phyloP scores from a whole-genome alignment of 2,797 vertebrate genomes.

The Paramormyrops hopkinsi region DNA sequence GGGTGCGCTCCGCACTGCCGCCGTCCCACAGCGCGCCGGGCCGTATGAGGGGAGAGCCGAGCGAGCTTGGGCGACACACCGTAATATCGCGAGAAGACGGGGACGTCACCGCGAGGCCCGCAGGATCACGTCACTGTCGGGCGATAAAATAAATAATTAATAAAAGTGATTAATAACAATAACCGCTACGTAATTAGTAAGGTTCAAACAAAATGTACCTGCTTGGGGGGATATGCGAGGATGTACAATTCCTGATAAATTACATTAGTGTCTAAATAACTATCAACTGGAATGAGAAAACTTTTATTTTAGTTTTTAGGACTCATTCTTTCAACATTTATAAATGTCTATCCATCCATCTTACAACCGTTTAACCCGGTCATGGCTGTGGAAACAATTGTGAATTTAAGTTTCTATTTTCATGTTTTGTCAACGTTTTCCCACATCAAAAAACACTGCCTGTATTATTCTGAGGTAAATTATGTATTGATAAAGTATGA shows the following conservation, averaged over 20 bases:
- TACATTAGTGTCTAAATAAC: neutral
- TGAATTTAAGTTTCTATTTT: neutral
- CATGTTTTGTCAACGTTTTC: neutral
- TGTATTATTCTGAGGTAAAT: neutral
- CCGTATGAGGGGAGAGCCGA: slow-evolving; percentile 20
- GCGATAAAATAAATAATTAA: slow-evolving; percentile 31
- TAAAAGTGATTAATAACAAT: neutral
- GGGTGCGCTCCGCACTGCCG: slow-evolving; percentile 75
- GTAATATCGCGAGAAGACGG: slow-evolving; percentile 56
- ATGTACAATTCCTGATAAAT: neutral
- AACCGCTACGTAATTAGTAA: neutral
- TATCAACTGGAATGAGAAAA: neutral
- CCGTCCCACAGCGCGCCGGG: slow-evolving; percentile 77
- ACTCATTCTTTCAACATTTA: neutral
- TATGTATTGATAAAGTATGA: neutral
- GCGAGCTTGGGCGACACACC: slow-evolving; percentile 36
- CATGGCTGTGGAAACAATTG: neutral
- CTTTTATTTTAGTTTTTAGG: neutral
- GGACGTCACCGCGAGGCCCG: slow-evolving; percentile 45
- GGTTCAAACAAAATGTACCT: neutral
- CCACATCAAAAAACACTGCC: neutral
- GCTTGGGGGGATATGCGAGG: neutral
- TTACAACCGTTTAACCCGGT: neutral
- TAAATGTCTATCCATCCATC: neutral
- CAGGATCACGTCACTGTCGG: slow-evolving; percentile 59